A percentile compares a stretch with the other conserved stretches of the same genome.
Evolutionary conservation across 1,140 invertebrate genomes (phyloP).

Genomic region (Cyclargus thomasi): DNA sequence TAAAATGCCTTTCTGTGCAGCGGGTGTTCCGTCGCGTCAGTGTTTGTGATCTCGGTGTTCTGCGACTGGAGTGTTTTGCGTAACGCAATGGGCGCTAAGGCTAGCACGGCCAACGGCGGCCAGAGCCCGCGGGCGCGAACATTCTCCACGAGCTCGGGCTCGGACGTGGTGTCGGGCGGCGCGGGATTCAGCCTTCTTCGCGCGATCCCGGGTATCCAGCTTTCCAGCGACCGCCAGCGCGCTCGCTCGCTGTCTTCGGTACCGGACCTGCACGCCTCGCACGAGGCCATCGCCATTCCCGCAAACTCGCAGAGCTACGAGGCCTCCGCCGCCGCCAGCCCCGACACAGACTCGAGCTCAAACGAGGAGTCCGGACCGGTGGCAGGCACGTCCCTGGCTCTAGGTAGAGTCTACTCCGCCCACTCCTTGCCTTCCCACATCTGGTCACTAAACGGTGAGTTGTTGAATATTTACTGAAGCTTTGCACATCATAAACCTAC

Average conservation of each 20-base stretch:
- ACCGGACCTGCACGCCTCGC: conserved; percentile 81
- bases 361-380: conserved; percentile 72
- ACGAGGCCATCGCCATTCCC: conserved; percentile 77
- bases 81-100: conserved; percentile 86
- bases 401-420: conserved; percentile 88
- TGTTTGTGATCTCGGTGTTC: conserved; percentile 53
- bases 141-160: conserved; percentile 85
- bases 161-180: conserved; percentile 78
- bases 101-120: conserved; percentile 84
- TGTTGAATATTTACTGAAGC: not conserved
- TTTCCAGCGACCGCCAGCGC: conserved; percentile 84
- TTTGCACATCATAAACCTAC: not conserved
- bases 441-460: conserved; percentile 92
- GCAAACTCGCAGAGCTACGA: conserved; percentile 75
- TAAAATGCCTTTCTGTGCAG: conserved; percentile 63
- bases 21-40: conserved; percentile 46
- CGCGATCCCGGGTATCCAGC: conserved; percentile 82
- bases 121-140: conserved; percentile 83
- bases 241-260: conserved; percentile 89
- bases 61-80: conserved; percentile 63
- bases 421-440: conserved; percentile 93
- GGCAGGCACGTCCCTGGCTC: conserved; percentile 73
- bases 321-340: conserved; percentile 76
- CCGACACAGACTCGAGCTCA: conserved; percentile 78
- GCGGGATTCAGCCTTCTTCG: conserved; percentile 84